Evolutionary conservation across 2,888 invertebrate species (phyloP), one percentile per base, ranked within the genome.

Genomic region (Thereva nobilitata): DNA sequence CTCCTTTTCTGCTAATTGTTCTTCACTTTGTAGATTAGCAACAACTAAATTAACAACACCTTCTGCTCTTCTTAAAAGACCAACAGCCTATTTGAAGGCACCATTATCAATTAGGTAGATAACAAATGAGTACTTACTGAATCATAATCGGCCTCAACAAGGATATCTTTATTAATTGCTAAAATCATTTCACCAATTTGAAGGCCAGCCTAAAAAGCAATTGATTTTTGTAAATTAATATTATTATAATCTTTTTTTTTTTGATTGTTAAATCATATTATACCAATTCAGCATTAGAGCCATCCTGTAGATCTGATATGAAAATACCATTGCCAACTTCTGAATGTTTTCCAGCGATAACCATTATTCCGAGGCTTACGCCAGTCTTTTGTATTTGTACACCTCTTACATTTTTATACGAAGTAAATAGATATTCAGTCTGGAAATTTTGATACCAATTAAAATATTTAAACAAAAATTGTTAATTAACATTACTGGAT

Each of bases 181-280:
- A 99, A 84, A 72, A 99, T 91, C 91, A 98, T 94, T 82, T 99
- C 98, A 70, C 98, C 98, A 66, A 97, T 96, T 83, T 92, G 91
- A 54, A 99, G 85, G 64, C 97, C 95, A 74, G 93, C 94, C 91
- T 93, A 84, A 2, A 84, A 84, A 2, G 12, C 10, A 37, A 34
- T 8, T 12, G n/a, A n/a, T n/a, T n/a, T n/a, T n/a, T n/a, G n/a
- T n/a, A n/a, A 4, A 47, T 5, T 45, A n/a, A 44, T 49, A 10
- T 49, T 23, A 5, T 47, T 4, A 4, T 34, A 7, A 34, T 47
- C 5, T 8, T 37, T 50, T 41, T 5, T 23, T 40, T 50, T 42
- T 23, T n/a, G n/a, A n/a, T n/a, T 37, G 40, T 23, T 5, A 2
- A 34, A 38, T 55, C 8, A 35, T 7, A 45, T 12, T 35, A 23